phyloP scores from a whole-genome alignment of 1,140 invertebrate genomes.

The Dendroctonus valens region DNA sequence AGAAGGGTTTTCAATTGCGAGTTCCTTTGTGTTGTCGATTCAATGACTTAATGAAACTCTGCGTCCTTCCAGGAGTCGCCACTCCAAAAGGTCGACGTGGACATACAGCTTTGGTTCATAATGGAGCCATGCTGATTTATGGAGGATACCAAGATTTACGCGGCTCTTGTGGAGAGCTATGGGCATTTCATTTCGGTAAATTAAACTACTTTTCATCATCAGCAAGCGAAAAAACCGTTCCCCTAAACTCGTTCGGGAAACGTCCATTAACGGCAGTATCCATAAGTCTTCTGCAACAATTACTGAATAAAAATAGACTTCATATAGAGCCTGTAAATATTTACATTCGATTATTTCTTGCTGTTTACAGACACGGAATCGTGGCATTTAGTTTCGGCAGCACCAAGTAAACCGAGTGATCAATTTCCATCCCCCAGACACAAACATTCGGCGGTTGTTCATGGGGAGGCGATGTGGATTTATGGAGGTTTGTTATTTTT shows the following conservation, averaged over 20 bases:
- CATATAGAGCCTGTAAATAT: not conserved
- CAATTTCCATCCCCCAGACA: conserved; percentile 70
- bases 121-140: conserved; percentile 80
- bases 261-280: too few relatives aligned
- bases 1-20: too few relatives aligned
- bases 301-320: too few relatives aligned
- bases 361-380: conserved; percentile 66
- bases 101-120: conserved; percentile 78
- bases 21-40: too few relatives aligned
- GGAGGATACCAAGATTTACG: conserved; percentile 86
- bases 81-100: conserved; percentile 77
- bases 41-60: too few relatives aligned
- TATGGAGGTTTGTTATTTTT: conserved; percentile 61
- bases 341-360: not conserved
- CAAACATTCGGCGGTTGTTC: conserved; percentile 80
- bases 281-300: too few relatives aligned
- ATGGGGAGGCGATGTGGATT: conserved; percentile 79
- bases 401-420: conserved; percentile 47
- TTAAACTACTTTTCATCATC: not conserved
- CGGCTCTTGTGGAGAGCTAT: conserved; percentile 81
- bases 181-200: conserved; percentile 85
- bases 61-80: conserved; percentile 52
- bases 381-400: conserved; percentile 64
- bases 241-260: too few relatives aligned
- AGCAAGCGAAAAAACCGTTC: too few relatives aligned